A percentile compares a stretch with the other conserved stretches of the same genome.
Evolutionary conservation across 2,888 invertebrate species (phyloP).

Genomic region (Furcula furcula): DNA sequence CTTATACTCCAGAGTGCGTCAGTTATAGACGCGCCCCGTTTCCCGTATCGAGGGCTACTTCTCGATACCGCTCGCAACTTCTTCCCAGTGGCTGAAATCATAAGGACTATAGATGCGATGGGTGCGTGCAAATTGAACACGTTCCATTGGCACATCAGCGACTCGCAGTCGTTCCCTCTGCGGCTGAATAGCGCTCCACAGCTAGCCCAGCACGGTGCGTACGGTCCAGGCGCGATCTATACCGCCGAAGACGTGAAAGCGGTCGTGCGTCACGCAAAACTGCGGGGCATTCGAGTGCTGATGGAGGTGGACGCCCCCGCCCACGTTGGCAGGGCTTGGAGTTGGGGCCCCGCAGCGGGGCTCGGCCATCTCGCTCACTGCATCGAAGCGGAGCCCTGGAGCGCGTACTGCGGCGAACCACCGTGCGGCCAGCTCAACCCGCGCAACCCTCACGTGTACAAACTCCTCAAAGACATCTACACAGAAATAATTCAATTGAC

Average conservation of each 20-base stretch:
- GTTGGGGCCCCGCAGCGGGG: slow-evolving; percentile 89
- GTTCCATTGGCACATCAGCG: slow-evolving; percentile 96
- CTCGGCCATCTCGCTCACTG: slow-evolving; percentile 90
- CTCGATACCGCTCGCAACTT: slow-evolving; percentile 96
- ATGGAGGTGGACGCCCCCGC: slow-evolving; percentile 96
- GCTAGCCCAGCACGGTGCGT: slow-evolving; percentile 92
- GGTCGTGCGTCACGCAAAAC: slow-evolving; percentile 87
- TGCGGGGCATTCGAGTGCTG: slow-evolving; percentile 92
- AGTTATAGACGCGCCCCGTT: slow-evolving; percentile 89
- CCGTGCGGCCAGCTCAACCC: slow-evolving; percentile 94
- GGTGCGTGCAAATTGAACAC: slow-evolving; percentile 94
- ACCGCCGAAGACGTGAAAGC: slow-evolving; percentile 86
- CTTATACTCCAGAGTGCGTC: slow-evolving; percentile 84
- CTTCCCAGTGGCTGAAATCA: slow-evolving; percentile 87
- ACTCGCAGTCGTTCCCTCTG: slow-evolving; percentile 96
- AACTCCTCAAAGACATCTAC: slow-evolving; percentile 87
- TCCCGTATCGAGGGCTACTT: slow-evolving; percentile 91
- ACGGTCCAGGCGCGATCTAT: slow-evolving; percentile 89
- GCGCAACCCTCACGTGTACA: slow-evolving; percentile 88
- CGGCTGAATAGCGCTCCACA: slow-evolving; percentile 88
- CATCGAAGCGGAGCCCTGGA: slow-evolving; percentile 91
- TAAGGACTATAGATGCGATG: slow-evolving; percentile 93
- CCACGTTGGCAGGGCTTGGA: slow-evolving; percentile 94
- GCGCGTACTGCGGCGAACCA: slow-evolving; percentile 90
- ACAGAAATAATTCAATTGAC: slow-evolving; percentile 88